phyloP scores from a whole-genome alignment of 2,888 invertebrate genomes.

The Autographa pulchrina region DNA sequence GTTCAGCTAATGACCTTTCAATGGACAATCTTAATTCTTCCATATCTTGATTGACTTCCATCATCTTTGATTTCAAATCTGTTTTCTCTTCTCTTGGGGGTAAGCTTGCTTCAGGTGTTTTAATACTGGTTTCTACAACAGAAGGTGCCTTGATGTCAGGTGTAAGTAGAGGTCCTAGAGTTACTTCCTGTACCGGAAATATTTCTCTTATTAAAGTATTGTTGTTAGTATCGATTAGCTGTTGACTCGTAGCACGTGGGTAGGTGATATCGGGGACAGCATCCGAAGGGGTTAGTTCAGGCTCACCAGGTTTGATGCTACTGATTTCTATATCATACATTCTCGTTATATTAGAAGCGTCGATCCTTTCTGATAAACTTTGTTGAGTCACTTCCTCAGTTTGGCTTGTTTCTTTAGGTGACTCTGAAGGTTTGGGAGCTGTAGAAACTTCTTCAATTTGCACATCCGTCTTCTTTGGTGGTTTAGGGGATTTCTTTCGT shows the following conservation, averaged over 20 bases:
- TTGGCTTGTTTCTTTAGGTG: slow-evolving; percentile 25
- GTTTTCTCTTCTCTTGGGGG: slow-evolving; percentile 71
- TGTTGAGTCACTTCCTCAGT: slow-evolving; percentile 21
- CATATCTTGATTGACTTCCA: slow-evolving; percentile 85
- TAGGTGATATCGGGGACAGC: slow-evolving; percentile 77
- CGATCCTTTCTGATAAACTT: slow-evolving; percentile 34
- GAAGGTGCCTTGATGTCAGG: not conserved
- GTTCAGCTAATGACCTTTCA: slow-evolving; percentile 82
- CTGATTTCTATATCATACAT: slow-evolving; percentile 63
- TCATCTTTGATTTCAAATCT: slow-evolving; percentile 82
- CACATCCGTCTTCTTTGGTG: slow-evolving; percentile 31
- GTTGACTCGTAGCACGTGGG: slow-evolving; percentile 78
- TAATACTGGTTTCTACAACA: not conserved
- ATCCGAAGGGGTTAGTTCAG: slow-evolving; percentile 67
- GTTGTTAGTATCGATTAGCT: slow-evolving; percentile 73
- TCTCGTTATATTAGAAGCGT: slow-evolving; percentile 44
- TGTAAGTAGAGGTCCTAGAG: slow-evolving; percentile 9
- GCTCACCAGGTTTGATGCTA: slow-evolving; percentile 66
- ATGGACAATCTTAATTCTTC: slow-evolving; percentile 82
- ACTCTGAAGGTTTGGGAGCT: slow-evolving; percentile 23
- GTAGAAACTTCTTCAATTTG: slow-evolving; percentile 14
- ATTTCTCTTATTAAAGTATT: slow-evolving; percentile 80
- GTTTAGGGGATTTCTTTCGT: slow-evolving; percentile 67
- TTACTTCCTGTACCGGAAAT: slow-evolving; percentile 58
- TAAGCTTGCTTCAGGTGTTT: not conserved